A percentile compares a stretch with the other conserved stretches of the same genome.
These are phyloP conservation scores for Ataeniobius toweri DNA, from an alignment of 2,797 vertebrate genomes.

Conservation along the genomic window DNA sequence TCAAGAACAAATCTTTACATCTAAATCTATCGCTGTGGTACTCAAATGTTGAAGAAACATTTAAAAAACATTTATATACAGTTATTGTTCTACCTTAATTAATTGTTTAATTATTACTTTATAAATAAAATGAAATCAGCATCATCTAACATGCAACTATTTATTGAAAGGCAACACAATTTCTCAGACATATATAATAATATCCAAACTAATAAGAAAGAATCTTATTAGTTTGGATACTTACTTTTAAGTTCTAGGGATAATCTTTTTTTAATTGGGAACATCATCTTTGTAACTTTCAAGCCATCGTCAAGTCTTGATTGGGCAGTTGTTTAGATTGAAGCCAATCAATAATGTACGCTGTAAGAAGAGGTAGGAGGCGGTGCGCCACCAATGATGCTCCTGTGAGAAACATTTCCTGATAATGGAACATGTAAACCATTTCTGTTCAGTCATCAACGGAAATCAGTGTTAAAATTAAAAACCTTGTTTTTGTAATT, in stretches of 20 bases:
- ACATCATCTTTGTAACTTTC: not conserved
- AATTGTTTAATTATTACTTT: not conserved
- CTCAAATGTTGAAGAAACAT: not conserved
- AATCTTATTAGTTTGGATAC: not conserved
- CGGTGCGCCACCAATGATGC: not conserved
- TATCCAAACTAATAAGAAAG: not conserved
- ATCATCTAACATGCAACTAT: not conserved
- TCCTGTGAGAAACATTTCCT: not conserved
- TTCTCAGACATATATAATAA: not conserved
- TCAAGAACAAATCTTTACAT: not conserved
- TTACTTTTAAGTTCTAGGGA: too few species aligned
- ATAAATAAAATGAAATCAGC: too few species aligned
- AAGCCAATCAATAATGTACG: not conserved
- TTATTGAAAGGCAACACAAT: not conserved
- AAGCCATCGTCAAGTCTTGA: not conserved
- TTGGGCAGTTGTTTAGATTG: not conserved
- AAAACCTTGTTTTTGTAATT: slow-evolving; percentile 22
- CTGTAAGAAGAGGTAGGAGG: not conserved
- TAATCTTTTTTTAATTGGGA: too few species aligned
- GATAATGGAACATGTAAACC: not conserved
- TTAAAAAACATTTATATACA: not conserved
- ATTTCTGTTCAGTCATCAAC: not conserved
- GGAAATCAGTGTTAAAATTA: not conserved
- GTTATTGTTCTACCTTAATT: not conserved
- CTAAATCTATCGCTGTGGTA: not conserved